Evolutionary conservation across 2,888 invertebrate species (phyloP).

Genomic region (Cyrtodaria siliqua): DNA sequence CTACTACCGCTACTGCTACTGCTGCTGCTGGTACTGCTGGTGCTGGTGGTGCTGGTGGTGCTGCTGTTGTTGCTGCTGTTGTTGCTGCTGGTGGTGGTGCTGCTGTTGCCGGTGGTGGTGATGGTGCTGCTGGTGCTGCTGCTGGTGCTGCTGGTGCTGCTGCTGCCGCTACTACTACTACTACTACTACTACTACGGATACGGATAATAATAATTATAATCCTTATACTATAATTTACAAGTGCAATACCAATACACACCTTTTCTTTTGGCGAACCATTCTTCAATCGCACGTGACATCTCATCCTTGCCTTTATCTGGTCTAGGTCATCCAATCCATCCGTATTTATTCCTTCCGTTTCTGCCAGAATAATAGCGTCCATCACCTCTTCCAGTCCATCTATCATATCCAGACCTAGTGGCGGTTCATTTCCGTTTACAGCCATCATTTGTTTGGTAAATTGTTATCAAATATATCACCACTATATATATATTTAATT

Average conservation of each 20-base stretch:
- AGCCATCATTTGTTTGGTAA: no score
- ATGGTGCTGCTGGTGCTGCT: not conserved
- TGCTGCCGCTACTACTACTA: no score
- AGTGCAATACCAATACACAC: constrained; percentile 9
- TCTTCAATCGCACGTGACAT: constrained; percentile 40
- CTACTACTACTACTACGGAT: no score
- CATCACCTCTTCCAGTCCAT: constrained; percentile 30
- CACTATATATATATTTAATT: no score
- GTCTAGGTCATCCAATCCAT: constrained; percentile 36
- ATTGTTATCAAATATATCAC: no score
- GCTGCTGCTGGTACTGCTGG: no score
- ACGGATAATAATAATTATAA: not conserved
- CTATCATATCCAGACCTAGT: constrained; percentile 20
- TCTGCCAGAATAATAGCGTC: constrained; percentile 41
- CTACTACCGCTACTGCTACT: no score
- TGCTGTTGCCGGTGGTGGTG: not conserved
- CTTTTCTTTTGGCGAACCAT: constrained; percentile 39
- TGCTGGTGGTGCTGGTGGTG: no score
- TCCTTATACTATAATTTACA: not conserved
- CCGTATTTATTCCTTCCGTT: constrained; percentile 25
- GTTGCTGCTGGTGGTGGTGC: no score
- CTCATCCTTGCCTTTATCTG: constrained; percentile 44
- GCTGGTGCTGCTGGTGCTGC: not conserved
- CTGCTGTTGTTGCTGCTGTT: no score
- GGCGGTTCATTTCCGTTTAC: constrained; percentile 8